Evolutionary conservation across 2,888 invertebrate species (phyloP).

Genomic region (Piscicola geometra): DNA sequence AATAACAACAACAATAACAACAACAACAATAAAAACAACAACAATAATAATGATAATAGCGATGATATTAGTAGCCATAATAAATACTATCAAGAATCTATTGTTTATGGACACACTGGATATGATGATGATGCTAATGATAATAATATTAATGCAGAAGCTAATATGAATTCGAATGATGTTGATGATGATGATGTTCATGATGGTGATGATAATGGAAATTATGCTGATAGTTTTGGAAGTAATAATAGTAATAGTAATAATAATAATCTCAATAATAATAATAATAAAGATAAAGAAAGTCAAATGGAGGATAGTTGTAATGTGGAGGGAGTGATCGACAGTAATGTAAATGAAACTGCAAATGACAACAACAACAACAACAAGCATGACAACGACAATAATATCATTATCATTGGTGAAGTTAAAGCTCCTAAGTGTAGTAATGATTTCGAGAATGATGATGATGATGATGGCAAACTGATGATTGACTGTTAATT

Average conservation of each 20-base stretch:
- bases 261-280: background rate
- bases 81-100: too few relatives aligned
- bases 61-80: too few relatives aligned
- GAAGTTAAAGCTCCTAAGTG: background rate
- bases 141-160: too few relatives aligned
- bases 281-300: background rate
- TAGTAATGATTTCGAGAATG: background rate
- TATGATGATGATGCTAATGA: too few relatives aligned
- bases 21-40: too few relatives aligned
- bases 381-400: too few relatives aligned
- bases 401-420: background rate
- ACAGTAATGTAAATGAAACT: too few relatives aligned
- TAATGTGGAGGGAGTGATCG: background rate
- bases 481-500: background rate
- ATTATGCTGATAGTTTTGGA: background rate
- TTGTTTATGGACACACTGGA: too few relatives aligned
- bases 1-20: too few relatives aligned
- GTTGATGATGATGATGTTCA: conserved; percentile 15
- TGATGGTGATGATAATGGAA: conserved; percentile 14
- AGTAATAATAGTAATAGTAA: background rate
- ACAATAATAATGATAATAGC: too few relatives aligned
- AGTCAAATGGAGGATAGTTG: background rate
- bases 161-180: conserved; percentile 1
- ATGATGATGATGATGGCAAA: conserved; percentile 10
- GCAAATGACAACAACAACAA: too few relatives aligned